These are phyloP conservation scores for Pterobdella sp. DNA, from an alignment of 2,888 invertebrate species.

Conservation along the genomic window DNA sequence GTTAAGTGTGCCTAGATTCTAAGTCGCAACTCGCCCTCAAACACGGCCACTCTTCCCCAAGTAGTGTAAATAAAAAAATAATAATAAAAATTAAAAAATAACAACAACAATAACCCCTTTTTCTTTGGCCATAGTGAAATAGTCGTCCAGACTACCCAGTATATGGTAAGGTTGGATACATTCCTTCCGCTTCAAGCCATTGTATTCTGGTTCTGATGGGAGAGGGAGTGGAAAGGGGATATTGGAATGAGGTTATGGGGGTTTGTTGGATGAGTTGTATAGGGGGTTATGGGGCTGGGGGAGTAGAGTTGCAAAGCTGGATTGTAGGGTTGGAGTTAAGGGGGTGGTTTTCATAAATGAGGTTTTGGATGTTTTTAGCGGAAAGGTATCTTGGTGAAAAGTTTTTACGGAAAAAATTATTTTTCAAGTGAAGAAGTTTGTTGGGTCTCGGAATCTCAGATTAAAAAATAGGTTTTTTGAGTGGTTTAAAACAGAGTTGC, in stretches of 20 bases:
- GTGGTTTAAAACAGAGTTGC: no score
- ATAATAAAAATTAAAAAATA: no score
- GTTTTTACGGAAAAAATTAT: neutral
- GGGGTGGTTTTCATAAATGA: neutral
- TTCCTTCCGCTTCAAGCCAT: neutral
- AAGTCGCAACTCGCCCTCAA: neutral
- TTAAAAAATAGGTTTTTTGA: no score
- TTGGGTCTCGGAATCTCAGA: neutral
- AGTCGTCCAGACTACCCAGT: neutral
- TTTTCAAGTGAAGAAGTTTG: neutral
- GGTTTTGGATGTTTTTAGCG: neutral
- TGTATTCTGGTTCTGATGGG: neutral
- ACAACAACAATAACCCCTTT: neutral
- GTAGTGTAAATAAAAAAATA: no score
- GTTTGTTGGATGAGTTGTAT: neutral
- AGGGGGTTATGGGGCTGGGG: neutral
- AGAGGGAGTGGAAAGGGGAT: neutral
- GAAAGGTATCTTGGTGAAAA: neutral
- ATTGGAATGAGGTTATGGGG: neutral
- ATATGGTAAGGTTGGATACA: neutral
- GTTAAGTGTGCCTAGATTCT: no score
- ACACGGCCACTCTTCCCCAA: no score
- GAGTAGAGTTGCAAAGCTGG: neutral
- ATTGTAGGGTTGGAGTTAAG: neutral
- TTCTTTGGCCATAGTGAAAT: neutral